These are phyloP conservation scores for Oreotrochilus melanogaster DNA, from an alignment of 2,113 vertebrate species.

Conservation along the genomic window DNA sequence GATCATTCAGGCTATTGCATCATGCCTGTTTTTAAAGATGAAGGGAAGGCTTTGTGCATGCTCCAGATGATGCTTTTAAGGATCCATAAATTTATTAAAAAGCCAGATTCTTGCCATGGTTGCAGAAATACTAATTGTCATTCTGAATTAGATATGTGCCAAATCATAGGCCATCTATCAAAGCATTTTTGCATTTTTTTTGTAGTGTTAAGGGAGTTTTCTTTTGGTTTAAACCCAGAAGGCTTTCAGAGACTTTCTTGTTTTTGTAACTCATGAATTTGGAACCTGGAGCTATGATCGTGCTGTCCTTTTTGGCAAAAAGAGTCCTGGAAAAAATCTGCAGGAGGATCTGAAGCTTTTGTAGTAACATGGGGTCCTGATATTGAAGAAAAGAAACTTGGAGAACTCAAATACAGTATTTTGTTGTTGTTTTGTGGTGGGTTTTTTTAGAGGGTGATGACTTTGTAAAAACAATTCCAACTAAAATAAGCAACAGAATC, in stretches of 20 bases:
- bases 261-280: background rate
- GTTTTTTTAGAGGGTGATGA: background rate
- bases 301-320: background rate
- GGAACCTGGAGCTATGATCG: background rate
- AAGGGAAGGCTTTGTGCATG: slow-evolving; percentile 33
- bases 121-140: slow-evolving; percentile 11
- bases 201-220: background rate
- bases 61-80: background rate
- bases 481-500: background rate
- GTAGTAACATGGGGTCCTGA: background rate
- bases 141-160: background rate
- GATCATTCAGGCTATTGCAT: slow-evolving; percentile 34
- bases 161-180: background rate
- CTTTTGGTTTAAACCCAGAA: background rate
- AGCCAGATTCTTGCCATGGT: slow-evolving; percentile 6
- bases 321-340: background rate
- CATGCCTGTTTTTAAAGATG: slow-evolving; percentile 49
- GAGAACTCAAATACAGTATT: background rate
- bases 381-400: background rate
- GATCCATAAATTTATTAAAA: slow-evolving; percentile 29
- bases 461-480: background rate
- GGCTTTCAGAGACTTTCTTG: background rate
- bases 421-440: background rate
- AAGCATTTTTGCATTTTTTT: background rate
- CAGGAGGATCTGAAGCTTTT: background rate